A percentile compares a stretch with the other conserved stretches of the same genome.
phyloP scores from a whole-genome alignment of 1,140 invertebrate genomes.

The Listronotus bonariensis region DNA sequence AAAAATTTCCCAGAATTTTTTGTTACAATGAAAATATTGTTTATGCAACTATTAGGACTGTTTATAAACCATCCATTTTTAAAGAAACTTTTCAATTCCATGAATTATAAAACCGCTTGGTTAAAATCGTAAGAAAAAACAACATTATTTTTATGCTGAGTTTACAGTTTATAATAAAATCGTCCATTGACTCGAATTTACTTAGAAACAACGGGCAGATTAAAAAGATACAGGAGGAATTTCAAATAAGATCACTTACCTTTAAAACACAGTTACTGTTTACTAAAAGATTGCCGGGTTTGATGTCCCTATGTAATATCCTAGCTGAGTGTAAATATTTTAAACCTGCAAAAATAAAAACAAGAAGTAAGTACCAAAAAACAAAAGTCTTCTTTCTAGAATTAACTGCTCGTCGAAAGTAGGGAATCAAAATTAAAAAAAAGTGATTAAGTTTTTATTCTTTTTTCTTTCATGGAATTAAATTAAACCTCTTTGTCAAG shows the following conservation, averaged over 20 bases:
- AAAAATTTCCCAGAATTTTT: too few species aligned
- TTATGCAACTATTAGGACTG: too few species aligned
- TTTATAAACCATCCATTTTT: too few species aligned
- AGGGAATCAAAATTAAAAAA: too few species aligned
- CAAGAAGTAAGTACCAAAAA: not conserved
- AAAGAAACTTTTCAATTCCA: too few species aligned
- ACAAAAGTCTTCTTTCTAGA: too few species aligned
- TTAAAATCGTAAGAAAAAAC: not conserved
- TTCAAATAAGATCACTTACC: constrained; percentile 60
- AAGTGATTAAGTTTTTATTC: too few species aligned
- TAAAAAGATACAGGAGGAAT: constrained; percentile 1
- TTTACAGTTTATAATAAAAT: constrained; percentile 8
- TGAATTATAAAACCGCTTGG: too few species aligned
- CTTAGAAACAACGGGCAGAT: constrained; percentile 12
- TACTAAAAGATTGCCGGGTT: constrained; percentile 97
- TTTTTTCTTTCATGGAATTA: too few species aligned
- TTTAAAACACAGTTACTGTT: constrained; percentile 99
- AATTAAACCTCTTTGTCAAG: too few species aligned
- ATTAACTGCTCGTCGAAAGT: too few species aligned
- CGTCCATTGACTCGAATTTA: constrained; percentile 22
- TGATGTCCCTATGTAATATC: constrained; percentile 98
- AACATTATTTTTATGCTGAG: not conserved
- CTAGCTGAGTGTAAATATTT: constrained; percentile 98
- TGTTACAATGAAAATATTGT: too few species aligned
- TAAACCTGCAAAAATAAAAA: constrained; percentile 69